Conservation (phyloP, 2,797 vertebrate species). For the Schizothorax lantsangensis region DNA sequence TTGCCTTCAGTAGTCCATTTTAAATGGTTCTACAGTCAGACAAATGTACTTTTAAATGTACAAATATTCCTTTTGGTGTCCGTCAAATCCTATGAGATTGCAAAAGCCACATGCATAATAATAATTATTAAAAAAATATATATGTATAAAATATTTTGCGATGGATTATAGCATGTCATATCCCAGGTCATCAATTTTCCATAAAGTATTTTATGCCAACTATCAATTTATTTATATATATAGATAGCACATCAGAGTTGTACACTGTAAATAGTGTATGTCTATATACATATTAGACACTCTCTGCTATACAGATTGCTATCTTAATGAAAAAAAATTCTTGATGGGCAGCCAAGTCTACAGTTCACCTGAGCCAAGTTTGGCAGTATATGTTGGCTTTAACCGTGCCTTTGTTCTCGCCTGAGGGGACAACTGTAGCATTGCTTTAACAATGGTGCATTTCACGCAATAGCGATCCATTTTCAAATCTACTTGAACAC, state of each 20-base stretch:
- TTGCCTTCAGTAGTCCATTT: too few species aligned
- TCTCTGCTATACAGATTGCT: not conserved
- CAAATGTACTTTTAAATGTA: not conserved
- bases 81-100: not conserved
- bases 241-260: not conserved
- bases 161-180: not conserved
- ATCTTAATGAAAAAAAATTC: not conserved
- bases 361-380: conserved; percentile 38
- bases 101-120: not conserved
- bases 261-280: not conserved
- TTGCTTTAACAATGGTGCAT: conserved; percentile 12
- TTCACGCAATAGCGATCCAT: not conserved
- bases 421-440: conserved; percentile 28
- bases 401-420: conserved; percentile 37
- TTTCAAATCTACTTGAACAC: conserved; percentile 11
- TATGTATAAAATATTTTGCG: not conserved
- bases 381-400: conserved; percentile 33
- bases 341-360: conserved; percentile 8
- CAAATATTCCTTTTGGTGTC: too few species aligned
- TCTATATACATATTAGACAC: not conserved
- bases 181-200: not conserved
- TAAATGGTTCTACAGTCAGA: not conserved
- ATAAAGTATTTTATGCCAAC: not conserved
- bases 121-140: not conserved
- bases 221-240: not conserved